Evolutionary conservation across 2,888 invertebrate genomes (phyloP), one percentile per base, ranked within the genome.

Genomic region (Enoplolaimus lenunculus): DNA sequence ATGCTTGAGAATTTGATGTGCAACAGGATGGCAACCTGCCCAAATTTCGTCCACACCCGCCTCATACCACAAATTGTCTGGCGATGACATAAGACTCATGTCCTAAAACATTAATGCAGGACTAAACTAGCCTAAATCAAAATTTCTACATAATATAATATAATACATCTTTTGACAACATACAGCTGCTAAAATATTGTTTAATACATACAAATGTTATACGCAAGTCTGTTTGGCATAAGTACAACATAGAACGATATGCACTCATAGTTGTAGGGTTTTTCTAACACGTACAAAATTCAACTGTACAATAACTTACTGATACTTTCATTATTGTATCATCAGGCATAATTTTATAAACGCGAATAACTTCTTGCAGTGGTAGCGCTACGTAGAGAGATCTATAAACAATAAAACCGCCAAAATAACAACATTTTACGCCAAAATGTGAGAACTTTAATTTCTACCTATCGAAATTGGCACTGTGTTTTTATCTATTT

Each of bases 81-180:
- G 72, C 26, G 75, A 74, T 0, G 77, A 74, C 64, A 78, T 72
- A 29, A 78, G 70, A 60, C 74, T 73, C 33, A 78, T 76, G 34
- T 78, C 77, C 71, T 71, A 60, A 45, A n/a, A 66, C 28, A 26
- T 29, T 59, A 35, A 28, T 33, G 16, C 7, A 28, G n/a, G 3
- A 67, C 21, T n/a, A n/a, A n/a, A n/a, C n/a, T n/a, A n/a, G n/a
- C n/a, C n/a, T n/a, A n/a, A n/a, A n/a, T n/a, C n/a, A 7, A 62
- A 29, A 62, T 30, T 62, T n/a, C 7, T 62, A 3, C 13, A 28
- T 45, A 67, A n/a, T n/a, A n/a, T n/a, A n/a, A n/a, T n/a, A n/a
- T n/a, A n/a, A n/a, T n/a, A n/a, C n/a, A n/a, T n/a, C n/a, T n/a
- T n/a, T n/a, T n/a, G n/a, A n/a, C n/a, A n/a, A n/a, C n/a, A n/a